These are phyloP conservation scores for Catocala sponsa DNA, from an alignment of 2,888 invertebrate genomes.

Conservation along the genomic window DNA sequence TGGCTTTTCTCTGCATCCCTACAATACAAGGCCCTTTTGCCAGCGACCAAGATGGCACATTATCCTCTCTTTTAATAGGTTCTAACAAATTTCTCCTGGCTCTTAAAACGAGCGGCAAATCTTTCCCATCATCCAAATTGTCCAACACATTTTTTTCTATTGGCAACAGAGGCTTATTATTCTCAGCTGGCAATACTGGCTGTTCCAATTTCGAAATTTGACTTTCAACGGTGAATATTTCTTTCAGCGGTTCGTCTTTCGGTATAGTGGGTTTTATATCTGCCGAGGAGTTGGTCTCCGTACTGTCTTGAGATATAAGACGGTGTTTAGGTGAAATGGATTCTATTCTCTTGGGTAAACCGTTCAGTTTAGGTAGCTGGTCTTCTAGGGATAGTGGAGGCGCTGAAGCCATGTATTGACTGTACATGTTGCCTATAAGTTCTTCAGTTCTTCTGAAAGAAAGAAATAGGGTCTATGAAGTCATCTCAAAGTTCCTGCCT, in stretches of 20 bases:
- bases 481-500: not conserved
- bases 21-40: constrained; percentile 81
- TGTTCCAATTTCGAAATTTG: constrained; percentile 73
- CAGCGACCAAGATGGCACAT: constrained; percentile 78
- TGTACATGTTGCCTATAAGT: constrained; percentile 87
- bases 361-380: constrained; percentile 69
- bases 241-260: constrained; percentile 52
- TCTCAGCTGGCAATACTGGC: constrained; percentile 59
- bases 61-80: constrained; percentile 75
- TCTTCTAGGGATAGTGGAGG: constrained; percentile 75
- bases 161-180: constrained; percentile 49
- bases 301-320: constrained; percentile 72
- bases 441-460: constrained; percentile 88
- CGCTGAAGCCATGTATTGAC: constrained; percentile 82
- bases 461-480: not conserved
- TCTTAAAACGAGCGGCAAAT: constrained; percentile 72
- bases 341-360: constrained; percentile 63
- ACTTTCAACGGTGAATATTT: constrained; percentile 76
- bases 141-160: constrained; percentile 32
- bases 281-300: constrained; percentile 78
- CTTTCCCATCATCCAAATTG: constrained; percentile 52
- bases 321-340: constrained; percentile 64
- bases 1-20: constrained; percentile 71
- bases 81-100: constrained; percentile 79
- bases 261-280: constrained; percentile 75